Evolutionary conservation across 2,113 vertebrate genomes (phyloP), one percentile per base, ranked within the genome.

Genomic region (Xiphophorus couchianus): DNA sequence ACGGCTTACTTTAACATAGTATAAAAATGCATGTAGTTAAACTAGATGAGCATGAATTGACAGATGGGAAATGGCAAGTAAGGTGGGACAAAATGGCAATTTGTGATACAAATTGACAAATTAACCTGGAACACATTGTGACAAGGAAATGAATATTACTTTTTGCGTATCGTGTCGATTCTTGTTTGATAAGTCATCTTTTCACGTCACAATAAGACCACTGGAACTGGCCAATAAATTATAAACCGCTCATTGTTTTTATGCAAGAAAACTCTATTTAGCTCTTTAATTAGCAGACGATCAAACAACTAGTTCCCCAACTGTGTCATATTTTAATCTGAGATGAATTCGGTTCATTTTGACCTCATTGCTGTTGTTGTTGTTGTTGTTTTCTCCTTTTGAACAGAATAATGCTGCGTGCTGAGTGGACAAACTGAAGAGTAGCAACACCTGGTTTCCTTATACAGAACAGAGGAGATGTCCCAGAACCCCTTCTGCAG

Each of bases 361-460:
- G 22, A 22, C 25, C 25, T 25, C 33, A 35, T 9, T 35, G 33
- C 7, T 35, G 33, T 33, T 10, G 2, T 33, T 76, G 12, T 37
- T 39, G 15, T 33, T 14, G 37, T 30, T 75, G 15, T 42, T 48
- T 22, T 44, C 13, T 29, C 17, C 7, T 42, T 83, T 39, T 63
- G 22, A 15, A 25, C 88, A 93, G 92, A 93, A 66, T 35, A 30
- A 83, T 76, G 82, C 80, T 66, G 80, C 51, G 35, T 37, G 31
- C 31, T 7, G n/a, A 64, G 67, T 84, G 88, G 84, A 87, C 61
- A 58, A 70, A 77, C 62, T 13, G 84, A 84, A 87, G 86, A 83
- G 90, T 89, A 89, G 92, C 91, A 89, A 77, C 73, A 79, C 78
- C 78, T 78, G 77, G 77, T 85, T 86, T 76, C 65, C 86, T 75